Evolutionary conservation across 2,888 invertebrate species (phyloP).

Genomic region (Eupithecia centaureata): DNA sequence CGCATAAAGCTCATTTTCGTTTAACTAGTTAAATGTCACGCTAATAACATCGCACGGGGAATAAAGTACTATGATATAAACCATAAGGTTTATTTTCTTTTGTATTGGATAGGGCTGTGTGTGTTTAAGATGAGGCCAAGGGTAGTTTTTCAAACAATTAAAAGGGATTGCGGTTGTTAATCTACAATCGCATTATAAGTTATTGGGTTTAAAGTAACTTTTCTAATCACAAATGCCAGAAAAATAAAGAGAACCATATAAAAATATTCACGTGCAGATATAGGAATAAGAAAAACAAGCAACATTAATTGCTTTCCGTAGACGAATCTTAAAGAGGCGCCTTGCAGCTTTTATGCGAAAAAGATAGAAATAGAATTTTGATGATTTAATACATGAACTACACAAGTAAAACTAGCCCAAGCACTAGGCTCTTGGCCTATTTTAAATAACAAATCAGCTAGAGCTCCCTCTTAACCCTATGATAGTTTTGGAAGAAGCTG

Average conservation of each 20-base stretch:
- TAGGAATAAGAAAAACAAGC: no score
- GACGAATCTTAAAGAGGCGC: no score
- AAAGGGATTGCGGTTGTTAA: constrained; percentile 72
- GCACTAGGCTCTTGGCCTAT: no score
- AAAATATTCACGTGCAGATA: no score
- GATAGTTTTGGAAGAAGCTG: neutral
- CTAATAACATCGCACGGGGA: constrained; percentile 16
- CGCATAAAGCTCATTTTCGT: constrained; percentile 3
- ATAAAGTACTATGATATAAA: neutral
- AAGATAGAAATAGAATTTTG: no score
- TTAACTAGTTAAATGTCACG: neutral
- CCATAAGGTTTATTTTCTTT: constrained; percentile 3
- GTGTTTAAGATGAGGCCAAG: constrained; percentile 50
- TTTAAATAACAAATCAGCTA: no score
- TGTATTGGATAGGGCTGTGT: constrained; percentile 3
- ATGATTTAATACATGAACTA: no score
- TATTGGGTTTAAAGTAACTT: constrained; percentile 49
- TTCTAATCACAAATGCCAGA: neutral
- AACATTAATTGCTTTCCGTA: no score
- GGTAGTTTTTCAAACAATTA: constrained; percentile 77
- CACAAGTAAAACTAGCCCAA: no score
- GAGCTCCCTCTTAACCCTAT: no score
- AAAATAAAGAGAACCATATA: no score
- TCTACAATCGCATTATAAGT: constrained; percentile 67
- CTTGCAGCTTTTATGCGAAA: no score